These are phyloP conservation scores for Dryas iulia DNA, from an alignment of 1,140 invertebrate species.

Conservation along the genomic window DNA sequence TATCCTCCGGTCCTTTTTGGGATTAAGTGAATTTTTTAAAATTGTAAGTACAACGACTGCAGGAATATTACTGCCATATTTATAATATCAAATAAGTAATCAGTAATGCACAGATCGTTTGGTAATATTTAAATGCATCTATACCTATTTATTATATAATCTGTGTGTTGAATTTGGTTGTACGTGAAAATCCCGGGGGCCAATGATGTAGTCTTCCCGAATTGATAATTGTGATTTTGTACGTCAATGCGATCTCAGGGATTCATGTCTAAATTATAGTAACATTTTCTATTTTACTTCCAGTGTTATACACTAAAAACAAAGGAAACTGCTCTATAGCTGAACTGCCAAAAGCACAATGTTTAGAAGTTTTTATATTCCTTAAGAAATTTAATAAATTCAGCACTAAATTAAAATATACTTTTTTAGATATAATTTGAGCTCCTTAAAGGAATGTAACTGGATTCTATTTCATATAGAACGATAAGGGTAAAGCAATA, in stretches of 20 bases:
- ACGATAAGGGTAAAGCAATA: not conserved
- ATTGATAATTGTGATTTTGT: slow-evolving; percentile 37
- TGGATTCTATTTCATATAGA: not conserved
- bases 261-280: slow-evolving; percentile 16
- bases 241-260: slow-evolving; percentile 27
- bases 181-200: slow-evolving; percentile 49
- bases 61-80: slow-evolving; percentile 48
- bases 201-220: slow-evolving; percentile 61
- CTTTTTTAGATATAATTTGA: not conserved
- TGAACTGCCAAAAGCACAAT: slow-evolving; percentile 22
- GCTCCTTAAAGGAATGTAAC: not conserved
- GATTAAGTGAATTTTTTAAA: slow-evolving; percentile 41
- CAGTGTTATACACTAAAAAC: slow-evolving; percentile 5
- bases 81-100: slow-evolving; percentile 30
- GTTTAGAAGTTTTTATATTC: slow-evolving; percentile 19
- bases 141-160: slow-evolving; percentile 11
- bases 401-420: not conserved
- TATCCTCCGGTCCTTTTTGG: slow-evolving; percentile 37
- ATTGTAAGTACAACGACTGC: slow-evolving; percentile 51
- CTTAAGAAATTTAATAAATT: not conserved
- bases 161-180: slow-evolving; percentile 12
- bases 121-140: slow-evolving; percentile 10
- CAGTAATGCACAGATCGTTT: slow-evolving; percentile 28
- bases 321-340: slow-evolving; percentile 9
- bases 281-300: slow-evolving; percentile 10